phyloP scores from a whole-genome alignment of 2,113 vertebrate species.

The Micronycteris hirsuta region DNA sequence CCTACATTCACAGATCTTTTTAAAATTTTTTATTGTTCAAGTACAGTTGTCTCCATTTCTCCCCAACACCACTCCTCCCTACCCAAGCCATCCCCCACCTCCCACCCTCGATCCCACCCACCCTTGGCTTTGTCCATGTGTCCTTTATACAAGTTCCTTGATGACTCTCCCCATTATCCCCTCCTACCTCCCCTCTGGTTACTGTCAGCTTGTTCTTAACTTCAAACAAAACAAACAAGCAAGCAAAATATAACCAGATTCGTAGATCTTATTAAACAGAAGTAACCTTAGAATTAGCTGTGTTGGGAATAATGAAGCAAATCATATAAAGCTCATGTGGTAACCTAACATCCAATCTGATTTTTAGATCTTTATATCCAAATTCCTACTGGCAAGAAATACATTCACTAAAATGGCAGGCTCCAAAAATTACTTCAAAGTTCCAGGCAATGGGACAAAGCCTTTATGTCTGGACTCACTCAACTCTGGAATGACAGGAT shows the following conservation, averaged over 20 bases:
- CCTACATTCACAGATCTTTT: neutral
- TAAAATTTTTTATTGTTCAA: too few species aligned
- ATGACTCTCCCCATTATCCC: too few species aligned
- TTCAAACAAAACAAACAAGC: too few species aligned
- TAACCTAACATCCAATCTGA: neutral
- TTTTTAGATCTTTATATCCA: neutral
- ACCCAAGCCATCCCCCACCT: too few species aligned
- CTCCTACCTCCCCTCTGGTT: too few species aligned
- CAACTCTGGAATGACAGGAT: neutral
- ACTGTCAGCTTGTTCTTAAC: too few species aligned
- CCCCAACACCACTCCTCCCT: too few species aligned
- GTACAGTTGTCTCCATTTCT: too few species aligned
- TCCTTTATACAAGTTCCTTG: too few species aligned
- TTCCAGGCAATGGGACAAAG: neutral
- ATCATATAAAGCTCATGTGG: neutral
- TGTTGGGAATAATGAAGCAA: slow-evolving; percentile 7
- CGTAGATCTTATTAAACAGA: slow-evolving; percentile 13
- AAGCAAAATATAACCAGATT: neutral
- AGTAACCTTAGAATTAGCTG: neutral
- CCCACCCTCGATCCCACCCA: too few species aligned
- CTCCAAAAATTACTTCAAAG: slow-evolving; percentile 21
- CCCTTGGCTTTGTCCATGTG: too few species aligned
- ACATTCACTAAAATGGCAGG: neutral
- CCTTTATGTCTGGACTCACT: neutral
- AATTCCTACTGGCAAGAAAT: slow-evolving; percentile 18